Evolutionary conservation across 2,888 invertebrate species (phyloP), one percentile per base, ranked within the genome.

Genomic region (Camptogramma bilineatum): DNA sequence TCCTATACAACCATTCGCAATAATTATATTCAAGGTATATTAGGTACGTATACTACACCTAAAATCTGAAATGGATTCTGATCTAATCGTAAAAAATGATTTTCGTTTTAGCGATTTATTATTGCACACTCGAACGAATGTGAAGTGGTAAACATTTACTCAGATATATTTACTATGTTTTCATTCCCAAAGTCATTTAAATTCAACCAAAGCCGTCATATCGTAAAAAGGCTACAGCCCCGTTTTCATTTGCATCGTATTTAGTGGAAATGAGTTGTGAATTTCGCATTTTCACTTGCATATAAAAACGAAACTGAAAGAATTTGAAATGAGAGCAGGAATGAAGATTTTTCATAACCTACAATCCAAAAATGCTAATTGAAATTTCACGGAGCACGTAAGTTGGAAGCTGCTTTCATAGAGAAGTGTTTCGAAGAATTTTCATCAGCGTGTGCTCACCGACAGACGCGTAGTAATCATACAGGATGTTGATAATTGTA

Each of bases 161-260:
- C 44, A 54, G 13, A 44, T 46, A 0, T 21, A 21, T 39, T 48
- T 48, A 34, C 18, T 9, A 10, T 44, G 24, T 24, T 58, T 44
- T 39, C 24, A 24, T 17, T 54, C 42, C 17, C 0, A 55, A 46
- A 44, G 24, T 1, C 13, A 54, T 53, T 54, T 61, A 42, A 54
- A 54, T 39, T 39, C 24, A 44, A 42, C 31, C 21, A 50, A 51
- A 56, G 42, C n/a, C 46, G 39, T 39, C 31, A 47, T 59, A 34
- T 52, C 34, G 57, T 52, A 50, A 57, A 56, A 62, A 31, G 56
- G 17, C 53, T 56, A 50, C 46, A 52, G 52, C 48, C 53, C 44
- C 21, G 46, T 44, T 53, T 62, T 58, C 55, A 61, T 69, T 64
- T 64, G 58, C 52, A 59, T 65, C 39, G 47, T 51, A 53, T 61